phyloP scores from a whole-genome alignment of 2,888 invertebrate genomes.

The Agrotis segetum region DNA sequence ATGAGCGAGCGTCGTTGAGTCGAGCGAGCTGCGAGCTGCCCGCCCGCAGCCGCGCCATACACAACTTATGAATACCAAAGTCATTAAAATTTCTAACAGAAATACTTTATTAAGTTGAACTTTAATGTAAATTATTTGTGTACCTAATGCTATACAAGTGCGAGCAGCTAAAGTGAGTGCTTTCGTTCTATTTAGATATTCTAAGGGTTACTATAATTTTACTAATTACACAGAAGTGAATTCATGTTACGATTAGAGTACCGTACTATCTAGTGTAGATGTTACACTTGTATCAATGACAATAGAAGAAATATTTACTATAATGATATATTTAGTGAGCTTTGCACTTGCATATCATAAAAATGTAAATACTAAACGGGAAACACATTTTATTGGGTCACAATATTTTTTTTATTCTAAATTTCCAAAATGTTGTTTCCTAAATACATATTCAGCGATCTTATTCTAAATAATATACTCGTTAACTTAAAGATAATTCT shows the following conservation, averaged over 20 bases:
- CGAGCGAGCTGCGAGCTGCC: conserved; percentile 42
- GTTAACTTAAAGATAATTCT: conserved; percentile 58
- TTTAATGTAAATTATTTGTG: conserved; percentile 85
- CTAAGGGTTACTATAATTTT: conserved; percentile 79
- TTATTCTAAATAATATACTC: conserved; percentile 57
- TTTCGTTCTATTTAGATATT: conserved; percentile 82
- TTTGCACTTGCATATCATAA: conserved; percentile 91
- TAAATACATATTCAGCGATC: conserved; percentile 55
- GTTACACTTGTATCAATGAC: conserved; percentile 79
- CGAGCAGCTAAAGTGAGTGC: conserved; percentile 87
- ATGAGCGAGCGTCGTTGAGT: conserved; percentile 61
- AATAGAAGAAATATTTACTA: conserved; percentile 75
- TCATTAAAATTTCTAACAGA: conserved; percentile 88
- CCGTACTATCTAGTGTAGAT: conserved; percentile 80
- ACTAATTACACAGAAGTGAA: conserved; percentile 72
- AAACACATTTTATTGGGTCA: conserved; percentile 76
- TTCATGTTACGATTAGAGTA: conserved; percentile 72
- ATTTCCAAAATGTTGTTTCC: conserved; percentile 53
- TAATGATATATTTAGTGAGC: conserved; percentile 87
- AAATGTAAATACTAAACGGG: conserved; percentile 85
- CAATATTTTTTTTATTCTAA: conserved; percentile 48
- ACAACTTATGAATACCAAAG: conserved; percentile 88
- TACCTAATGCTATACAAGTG: conserved; percentile 89
- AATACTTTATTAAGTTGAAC: conserved; percentile 86
- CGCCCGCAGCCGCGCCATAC: conserved; percentile 54